Base-by-base conservation (phyloP, 1,140 invertebrate species). In the Neodiprion pinetum region DNA sequence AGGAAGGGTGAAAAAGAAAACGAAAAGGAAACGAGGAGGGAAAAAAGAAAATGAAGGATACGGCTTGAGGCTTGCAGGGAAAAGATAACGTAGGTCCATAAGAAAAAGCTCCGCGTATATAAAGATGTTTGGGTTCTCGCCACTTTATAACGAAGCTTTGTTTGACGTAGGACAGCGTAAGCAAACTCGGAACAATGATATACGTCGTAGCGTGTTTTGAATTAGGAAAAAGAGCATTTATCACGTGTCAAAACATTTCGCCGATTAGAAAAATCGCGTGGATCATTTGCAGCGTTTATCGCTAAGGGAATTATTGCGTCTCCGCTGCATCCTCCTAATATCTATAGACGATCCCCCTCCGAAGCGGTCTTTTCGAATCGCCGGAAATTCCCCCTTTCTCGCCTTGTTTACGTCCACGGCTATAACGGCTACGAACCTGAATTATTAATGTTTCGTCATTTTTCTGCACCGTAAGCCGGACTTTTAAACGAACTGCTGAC, bases 401-500 rank as follows among this genome's bases (percentile, higher is more conserved):
- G 28, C 28, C 28, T 40, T 40, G 28, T 40, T 40, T 40, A 40
- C 28, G 28, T 40, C 2, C 28, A 40, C 28, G 28, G 28, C 28
- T 40, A 40, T 40, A 40, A 40, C 28, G 28, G 28, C 28, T 40
- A 40, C 28, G 28, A 40, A 40, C 28, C 28, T 21, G 28, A 40
- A 40, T 40, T 40, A 40, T 40, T 40, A 40, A 40, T 40, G 53
- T 61, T 61, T 61, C 53, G 53, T 61, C 11, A 61, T 61, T 5
- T 61, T 61, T 12, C 53, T 61, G 53, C 53, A 61, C n/a, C 53
- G 53, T 61, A 80, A 80, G 78, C 79, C 76, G 28, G 48, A 71
- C 47, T 66, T 17, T 75, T 49, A 61, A 80, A 74, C 71, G 69
- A 69, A 78, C 70, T 76, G 72, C 49, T 50, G 21, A 69, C 14